phyloP scores from a whole-genome alignment of 2,797 vertebrate genomes.

The Propithecus deckenii region DNA sequence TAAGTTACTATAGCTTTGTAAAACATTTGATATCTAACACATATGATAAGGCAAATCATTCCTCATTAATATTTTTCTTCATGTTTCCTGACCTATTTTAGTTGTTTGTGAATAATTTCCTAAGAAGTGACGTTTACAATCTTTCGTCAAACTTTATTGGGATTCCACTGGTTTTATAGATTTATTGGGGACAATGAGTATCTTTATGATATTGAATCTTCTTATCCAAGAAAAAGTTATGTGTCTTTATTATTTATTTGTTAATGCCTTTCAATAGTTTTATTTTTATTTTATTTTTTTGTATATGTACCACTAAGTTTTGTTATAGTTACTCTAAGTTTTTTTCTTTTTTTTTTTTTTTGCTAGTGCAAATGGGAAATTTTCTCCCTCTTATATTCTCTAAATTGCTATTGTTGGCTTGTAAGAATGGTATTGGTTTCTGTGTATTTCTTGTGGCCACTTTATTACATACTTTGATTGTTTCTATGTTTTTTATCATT shows the following conservation, averaged over 20 bases:
- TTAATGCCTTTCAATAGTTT: background rate
- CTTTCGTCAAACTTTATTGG: background rate
- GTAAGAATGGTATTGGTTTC: slow-evolving; percentile 12
- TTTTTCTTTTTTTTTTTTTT: background rate
- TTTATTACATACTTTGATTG: slow-evolving; percentile 13
- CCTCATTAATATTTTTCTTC: background rate
- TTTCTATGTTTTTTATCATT: background rate
- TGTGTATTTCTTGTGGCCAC: background rate
- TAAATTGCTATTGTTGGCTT: background rate
- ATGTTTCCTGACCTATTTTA: background rate
- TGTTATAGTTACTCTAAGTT: background rate
- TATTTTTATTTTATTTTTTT: slow-evolving; percentile 2
- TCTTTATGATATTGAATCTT: background rate
- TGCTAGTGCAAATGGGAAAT: background rate
- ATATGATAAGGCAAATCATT: background rate
- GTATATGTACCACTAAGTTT: background rate
- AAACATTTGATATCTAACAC: background rate
- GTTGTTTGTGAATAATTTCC: background rate
- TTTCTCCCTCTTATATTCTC: background rate
- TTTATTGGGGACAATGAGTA: background rate
- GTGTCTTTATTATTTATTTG: background rate
- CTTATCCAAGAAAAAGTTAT: background rate
- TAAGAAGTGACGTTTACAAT: background rate
- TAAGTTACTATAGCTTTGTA: background rate
- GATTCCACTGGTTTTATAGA: background rate